A percentile compares a stretch with the other conserved stretches of the same genome.
Conservation (phyloP, 1,140 invertebrate genomes). For the Platyscapa corneri region DNA sequence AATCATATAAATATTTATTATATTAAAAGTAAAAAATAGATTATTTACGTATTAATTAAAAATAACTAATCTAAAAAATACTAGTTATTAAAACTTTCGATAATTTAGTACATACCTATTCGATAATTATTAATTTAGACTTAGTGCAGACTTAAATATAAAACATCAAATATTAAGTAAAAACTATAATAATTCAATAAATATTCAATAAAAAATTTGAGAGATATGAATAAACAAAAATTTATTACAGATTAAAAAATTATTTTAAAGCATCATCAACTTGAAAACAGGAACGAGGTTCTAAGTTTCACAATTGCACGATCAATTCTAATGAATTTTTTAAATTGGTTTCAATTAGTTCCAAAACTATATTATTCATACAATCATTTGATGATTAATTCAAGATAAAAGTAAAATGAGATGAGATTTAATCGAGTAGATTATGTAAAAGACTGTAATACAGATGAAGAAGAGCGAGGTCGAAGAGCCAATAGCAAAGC, state of each 20-base stretch:
- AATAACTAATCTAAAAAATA: too few relatives aligned
- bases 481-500: background rate
- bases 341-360: conserved; percentile 4
- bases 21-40: too few relatives aligned
- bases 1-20: too few relatives aligned
- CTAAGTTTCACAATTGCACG: background rate
- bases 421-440: background rate
- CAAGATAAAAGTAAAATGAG: background rate
- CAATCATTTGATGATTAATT: background rate
- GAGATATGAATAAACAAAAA: background rate
- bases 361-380: background rate
- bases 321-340: conserved; percentile 12
- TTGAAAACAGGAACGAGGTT: background rate
- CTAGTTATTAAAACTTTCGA: too few relatives aligned
- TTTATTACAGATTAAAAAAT: background rate
- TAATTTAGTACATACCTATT: too few relatives aligned
- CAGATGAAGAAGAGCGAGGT: background rate
- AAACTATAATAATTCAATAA: background rate
- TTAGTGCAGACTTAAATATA: too few relatives aligned
- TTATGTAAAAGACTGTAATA: background rate
- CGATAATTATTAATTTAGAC: too few relatives aligned
- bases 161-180: background rate
- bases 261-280: background rate
- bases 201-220: too few relatives aligned
- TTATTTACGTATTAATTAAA: too few relatives aligned